A percentile compares a stretch with the other conserved stretches of the same genome.
phyloP scores from a whole-genome alignment of 2,113 vertebrate genomes.

The Trematomus loennbergii region DNA sequence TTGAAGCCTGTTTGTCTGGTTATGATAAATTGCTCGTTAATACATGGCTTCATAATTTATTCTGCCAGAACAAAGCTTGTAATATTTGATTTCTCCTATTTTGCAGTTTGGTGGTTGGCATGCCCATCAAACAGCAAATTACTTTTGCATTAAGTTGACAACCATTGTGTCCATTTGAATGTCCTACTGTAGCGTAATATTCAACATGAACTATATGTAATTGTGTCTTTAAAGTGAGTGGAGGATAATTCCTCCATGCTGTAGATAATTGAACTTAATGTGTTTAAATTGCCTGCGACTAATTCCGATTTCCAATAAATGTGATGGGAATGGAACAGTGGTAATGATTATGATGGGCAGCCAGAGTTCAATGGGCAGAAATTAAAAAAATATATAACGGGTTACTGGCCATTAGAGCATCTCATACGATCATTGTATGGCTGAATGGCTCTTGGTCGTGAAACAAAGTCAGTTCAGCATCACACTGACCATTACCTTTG shows the following conservation, averaged over 20 bases:
- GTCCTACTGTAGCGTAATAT: not conserved
- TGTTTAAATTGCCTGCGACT: not conserved
- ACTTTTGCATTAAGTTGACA: not conserved
- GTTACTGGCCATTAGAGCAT: not conserved
- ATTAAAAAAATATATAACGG: not conserved
- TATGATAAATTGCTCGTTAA: not conserved
- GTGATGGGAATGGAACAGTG: not conserved
- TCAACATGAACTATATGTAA: not conserved
- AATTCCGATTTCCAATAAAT: not conserved
- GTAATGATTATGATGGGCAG: not conserved
- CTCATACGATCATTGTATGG: not conserved
- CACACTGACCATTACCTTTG: not conserved
- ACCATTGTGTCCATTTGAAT: not conserved
- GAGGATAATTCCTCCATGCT: not conserved
- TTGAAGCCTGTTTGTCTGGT: too few relatives aligned
- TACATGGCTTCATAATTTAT: not conserved
- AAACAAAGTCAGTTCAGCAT: not conserved
- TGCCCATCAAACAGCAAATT: too few relatives aligned
- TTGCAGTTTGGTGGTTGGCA: not conserved
- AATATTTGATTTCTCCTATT: not conserved
- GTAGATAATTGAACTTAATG: not conserved
- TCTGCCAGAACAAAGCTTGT: not conserved
- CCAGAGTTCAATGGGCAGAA: not conserved
- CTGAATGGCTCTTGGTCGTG: not conserved
- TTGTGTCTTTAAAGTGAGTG: not conserved